Percentiles rank a stretch among this genome's conserved stretches.
Conservation (phyloP, 2,113 vertebrate species). For the Rattus rattus region DNA sequence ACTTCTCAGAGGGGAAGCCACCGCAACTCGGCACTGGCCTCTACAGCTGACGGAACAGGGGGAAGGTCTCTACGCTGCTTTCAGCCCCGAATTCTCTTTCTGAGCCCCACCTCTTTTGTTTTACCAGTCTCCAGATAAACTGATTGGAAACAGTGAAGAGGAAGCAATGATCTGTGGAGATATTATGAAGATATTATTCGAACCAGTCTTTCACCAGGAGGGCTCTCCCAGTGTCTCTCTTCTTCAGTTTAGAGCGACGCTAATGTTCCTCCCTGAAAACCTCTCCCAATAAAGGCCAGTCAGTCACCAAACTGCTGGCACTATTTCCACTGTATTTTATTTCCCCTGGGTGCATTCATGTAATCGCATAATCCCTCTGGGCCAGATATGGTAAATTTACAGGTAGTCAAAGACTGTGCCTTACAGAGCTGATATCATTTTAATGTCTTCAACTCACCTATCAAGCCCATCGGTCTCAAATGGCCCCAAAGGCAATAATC, state of each 20-base stretch:
- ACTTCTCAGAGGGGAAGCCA: not conserved
- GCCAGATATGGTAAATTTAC: not conserved
- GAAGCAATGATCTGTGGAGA: not conserved
- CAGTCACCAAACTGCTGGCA: not conserved
- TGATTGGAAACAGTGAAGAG: not conserved
- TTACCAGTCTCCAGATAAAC: not conserved
- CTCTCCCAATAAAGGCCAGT: not conserved
- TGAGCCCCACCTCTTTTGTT: not conserved
- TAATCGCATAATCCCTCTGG: not conserved
- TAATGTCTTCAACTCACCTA: not conserved
- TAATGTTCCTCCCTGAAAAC: not conserved
- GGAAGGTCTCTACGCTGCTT: fast-evolving
- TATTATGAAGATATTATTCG: not conserved
- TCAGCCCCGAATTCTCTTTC: not conserved
- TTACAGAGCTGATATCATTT: not conserved
- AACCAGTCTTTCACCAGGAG: fast-evolving
- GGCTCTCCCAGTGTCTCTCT: not conserved
- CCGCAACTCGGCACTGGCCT: not conserved
- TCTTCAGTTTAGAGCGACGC: not conserved
- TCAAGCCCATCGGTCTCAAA: not conserved
- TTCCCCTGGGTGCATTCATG: not conserved
- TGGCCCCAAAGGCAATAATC: not conserved
- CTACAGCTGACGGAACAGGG: not conserved
- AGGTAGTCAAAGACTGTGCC: not conserved
- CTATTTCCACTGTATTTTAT: not conserved